Evolutionary conservation across 2,797 vertebrate genomes (phyloP).

Genomic region (Iguana delicatissima): DNA sequence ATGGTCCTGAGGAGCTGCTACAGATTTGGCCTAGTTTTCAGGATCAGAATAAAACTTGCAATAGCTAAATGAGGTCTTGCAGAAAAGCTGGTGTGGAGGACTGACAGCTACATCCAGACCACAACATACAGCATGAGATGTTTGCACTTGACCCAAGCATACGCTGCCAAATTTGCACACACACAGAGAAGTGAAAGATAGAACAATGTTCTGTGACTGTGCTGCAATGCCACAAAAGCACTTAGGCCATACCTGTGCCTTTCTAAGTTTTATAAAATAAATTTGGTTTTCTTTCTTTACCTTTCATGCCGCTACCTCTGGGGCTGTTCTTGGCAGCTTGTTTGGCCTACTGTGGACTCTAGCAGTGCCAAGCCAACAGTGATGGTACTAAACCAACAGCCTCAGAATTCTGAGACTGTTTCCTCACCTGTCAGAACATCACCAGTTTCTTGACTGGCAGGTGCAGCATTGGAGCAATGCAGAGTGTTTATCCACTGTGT

Average conservation of each 20-base stretch:
- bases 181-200: neutral
- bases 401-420: neutral
- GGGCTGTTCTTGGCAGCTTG: neutral
- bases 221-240: neutral
- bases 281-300: neutral
- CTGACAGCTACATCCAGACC: neutral
- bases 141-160: neutral
- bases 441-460: neutral
- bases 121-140: neutral
- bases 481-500: neutral
- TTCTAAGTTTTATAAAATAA: too few relatives aligned
- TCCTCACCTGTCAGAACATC: neutral
- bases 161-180: neutral
- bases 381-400: neutral
- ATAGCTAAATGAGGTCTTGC: accelerated
- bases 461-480: neutral
- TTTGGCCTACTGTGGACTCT: neutral
- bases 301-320: neutral
- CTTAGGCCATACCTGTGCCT: neutral
- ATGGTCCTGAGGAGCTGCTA: conserved; percentile 68
- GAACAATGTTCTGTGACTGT: neutral
- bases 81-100: neutral
- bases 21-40: conserved; percentile 77
- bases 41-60: conserved; percentile 20
- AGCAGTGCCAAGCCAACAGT: neutral